These are phyloP conservation scores for Octodon degus DNA, from an alignment of 2,113 vertebrate genomes.

Conservation along the genomic window DNA sequence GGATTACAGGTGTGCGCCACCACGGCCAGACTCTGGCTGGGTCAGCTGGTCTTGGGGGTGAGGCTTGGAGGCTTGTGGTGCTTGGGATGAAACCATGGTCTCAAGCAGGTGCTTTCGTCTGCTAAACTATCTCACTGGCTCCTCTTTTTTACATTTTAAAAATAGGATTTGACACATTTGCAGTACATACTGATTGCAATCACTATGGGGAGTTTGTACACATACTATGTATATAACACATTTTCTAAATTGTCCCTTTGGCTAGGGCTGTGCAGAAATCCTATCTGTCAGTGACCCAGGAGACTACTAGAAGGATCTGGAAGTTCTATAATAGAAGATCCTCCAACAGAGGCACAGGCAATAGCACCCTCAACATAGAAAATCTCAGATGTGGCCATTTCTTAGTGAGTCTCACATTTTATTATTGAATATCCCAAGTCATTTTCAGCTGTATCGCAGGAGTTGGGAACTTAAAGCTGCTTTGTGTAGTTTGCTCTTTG, in stretches of 20 bases:
- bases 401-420: background rate
- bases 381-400: background rate
- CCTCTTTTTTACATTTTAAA: background rate
- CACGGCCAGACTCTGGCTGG: too few species aligned
- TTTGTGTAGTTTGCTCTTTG: background rate
- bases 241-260: background rate
- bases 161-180: background rate
- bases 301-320: background rate
- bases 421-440: background rate
- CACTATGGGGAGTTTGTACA: background rate
- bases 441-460: background rate
- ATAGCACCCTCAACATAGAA: background rate
- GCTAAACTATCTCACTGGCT: too few species aligned
- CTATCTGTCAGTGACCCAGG: accelerated
- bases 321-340: background rate
- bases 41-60: too few species aligned
- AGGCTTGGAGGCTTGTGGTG: too few species aligned
- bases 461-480: background rate
- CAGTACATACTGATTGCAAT: background rate
- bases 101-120: too few species aligned
- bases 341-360: background rate
- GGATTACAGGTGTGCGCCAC: too few species aligned
- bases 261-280: background rate
- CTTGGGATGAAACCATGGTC: too few species aligned
- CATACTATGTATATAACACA: background rate